Evolutionary conservation across 2,113 vertebrate species (phyloP).

Genomic region (Acanthochromis polyacanthus): DNA sequence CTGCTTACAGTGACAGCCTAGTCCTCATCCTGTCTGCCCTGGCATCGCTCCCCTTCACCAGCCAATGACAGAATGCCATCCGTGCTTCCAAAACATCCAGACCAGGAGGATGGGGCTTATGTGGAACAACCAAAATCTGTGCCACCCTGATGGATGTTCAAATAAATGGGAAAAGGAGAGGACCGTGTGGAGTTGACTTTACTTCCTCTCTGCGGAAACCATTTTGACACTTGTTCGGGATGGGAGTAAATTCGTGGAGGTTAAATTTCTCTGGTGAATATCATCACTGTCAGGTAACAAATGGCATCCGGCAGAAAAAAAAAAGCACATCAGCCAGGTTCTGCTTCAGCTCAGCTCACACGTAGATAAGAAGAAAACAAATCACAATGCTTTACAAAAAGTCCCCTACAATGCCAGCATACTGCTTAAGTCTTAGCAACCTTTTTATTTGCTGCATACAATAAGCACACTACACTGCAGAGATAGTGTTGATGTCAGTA

Average conservation of each 20-base stretch:
- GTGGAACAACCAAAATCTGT: constrained; percentile 61
- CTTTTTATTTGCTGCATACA: neutral
- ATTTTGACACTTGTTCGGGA: constrained; percentile 34
- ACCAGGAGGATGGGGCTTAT: constrained; percentile 64
- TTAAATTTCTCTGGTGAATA: constrained; percentile 27
- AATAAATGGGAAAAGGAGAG: constrained; percentile 45
- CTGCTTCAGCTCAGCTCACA: constrained; percentile 20
- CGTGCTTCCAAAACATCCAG: constrained; percentile 62
- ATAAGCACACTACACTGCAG: neutral
- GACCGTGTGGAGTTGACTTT: constrained; percentile 31
- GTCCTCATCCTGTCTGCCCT: constrained; percentile 74
- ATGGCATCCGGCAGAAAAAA: constrained; percentile 5
- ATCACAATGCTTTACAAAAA: neutral
- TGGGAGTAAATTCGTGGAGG: constrained; percentile 19
- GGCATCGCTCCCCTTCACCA: constrained; percentile 58
- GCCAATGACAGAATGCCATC: constrained; percentile 74
- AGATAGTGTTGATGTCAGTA: too few species aligned
- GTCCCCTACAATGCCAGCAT: neutral
- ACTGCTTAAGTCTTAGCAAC: neutral
- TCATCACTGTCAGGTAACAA: constrained; percentile 26
- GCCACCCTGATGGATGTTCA: constrained; percentile 53
- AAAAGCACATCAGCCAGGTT: constrained; percentile 1
- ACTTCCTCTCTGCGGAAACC: neutral
- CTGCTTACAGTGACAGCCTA: constrained; percentile 80
- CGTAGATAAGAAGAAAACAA: constrained; percentile 19